phyloP scores from a whole-genome alignment of 1,140 invertebrate species.

The Drosophila parabipectinata region DNA sequence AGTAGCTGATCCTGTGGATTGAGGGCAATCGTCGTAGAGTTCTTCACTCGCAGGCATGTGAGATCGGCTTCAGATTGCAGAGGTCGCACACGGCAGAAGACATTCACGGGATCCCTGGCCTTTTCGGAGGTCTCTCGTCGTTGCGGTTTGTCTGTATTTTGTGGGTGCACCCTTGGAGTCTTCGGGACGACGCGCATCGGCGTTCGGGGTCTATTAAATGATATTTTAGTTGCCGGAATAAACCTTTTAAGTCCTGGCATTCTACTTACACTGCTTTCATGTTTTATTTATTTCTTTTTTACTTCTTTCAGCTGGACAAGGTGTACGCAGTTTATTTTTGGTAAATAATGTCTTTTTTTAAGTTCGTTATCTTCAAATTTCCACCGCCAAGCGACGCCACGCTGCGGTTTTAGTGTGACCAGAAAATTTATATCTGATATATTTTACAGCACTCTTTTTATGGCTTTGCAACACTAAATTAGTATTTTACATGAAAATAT shows the following conservation, averaged over 20 bases:
- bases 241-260: not conserved
- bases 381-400: constrained; percentile 70
- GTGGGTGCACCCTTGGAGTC: constrained; percentile 43
- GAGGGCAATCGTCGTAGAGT: constrained; percentile 87
- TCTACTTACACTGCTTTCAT: constrained; percentile 69
- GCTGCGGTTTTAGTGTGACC: constrained; percentile 42
- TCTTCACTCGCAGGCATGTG: constrained; percentile 90
- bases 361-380: constrained; percentile 66
- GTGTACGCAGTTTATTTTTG: not conserved
- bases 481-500: not conserved
- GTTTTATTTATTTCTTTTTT: constrained; percentile 15
- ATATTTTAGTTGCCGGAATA: not conserved
- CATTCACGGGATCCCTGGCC: constrained; percentile 88
- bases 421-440: no score
- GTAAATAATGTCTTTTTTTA: constrained; percentile 4
- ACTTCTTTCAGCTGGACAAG: not conserved
- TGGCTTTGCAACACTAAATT: not conserved
- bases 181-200: constrained; percentile 68
- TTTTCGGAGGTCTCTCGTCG: constrained; percentile 43
- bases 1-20: constrained; percentile 87
- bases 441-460: no score
- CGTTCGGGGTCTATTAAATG: constrained; percentile 70
- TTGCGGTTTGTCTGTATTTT: constrained; percentile 39
- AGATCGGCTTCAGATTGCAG: constrained; percentile 87
- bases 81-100: constrained; percentile 93